Evolutionary conservation across 2,113 vertebrate species (phyloP).

Genomic region (Pungitius pungitius): DNA sequence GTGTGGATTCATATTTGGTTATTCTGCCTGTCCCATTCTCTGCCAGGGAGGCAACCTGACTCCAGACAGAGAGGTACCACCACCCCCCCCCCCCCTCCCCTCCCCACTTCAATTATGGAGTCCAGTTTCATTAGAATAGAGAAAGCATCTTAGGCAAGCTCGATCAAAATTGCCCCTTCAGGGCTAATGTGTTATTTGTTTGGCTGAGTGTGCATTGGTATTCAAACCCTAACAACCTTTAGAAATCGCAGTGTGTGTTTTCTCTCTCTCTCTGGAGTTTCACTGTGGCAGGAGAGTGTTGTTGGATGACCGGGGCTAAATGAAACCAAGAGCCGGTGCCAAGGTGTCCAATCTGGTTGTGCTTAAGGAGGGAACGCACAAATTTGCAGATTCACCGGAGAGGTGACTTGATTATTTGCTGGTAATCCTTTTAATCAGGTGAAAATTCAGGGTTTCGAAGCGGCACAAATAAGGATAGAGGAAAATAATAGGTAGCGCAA

Average conservation of each 20-base stretch:
- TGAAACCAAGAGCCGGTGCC: not conserved
- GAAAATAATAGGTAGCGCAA: not conserved
- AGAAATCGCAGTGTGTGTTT: not conserved
- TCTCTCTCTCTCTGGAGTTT: not conserved
- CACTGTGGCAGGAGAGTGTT: not conserved
- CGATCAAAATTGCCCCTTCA: not conserved
- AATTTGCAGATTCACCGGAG: not conserved
- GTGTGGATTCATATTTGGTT: not conserved
- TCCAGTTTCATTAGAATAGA: not conserved
- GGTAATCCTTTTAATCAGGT: not conserved
- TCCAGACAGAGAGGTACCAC: constrained; percentile 1
- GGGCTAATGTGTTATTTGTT: not conserved
- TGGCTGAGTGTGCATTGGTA: not conserved
- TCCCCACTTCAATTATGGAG: not conserved
- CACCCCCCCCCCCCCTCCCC: too few relatives aligned
- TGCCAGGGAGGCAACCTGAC: not conserved
- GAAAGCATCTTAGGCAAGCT: not conserved
- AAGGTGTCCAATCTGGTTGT: not conserved
- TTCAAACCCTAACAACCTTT: not conserved
- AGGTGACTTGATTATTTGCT: not conserved
- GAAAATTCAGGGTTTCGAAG: not conserved
- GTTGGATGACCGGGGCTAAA: not conserved
- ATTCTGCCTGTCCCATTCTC: not conserved
- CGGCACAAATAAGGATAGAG: not conserved
- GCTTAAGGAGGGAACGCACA: too few relatives aligned